These are phyloP conservation scores for Megalops cyprinoides DNA, from an alignment of 2,797 vertebrate genomes.

Conservation along the genomic window DNA sequence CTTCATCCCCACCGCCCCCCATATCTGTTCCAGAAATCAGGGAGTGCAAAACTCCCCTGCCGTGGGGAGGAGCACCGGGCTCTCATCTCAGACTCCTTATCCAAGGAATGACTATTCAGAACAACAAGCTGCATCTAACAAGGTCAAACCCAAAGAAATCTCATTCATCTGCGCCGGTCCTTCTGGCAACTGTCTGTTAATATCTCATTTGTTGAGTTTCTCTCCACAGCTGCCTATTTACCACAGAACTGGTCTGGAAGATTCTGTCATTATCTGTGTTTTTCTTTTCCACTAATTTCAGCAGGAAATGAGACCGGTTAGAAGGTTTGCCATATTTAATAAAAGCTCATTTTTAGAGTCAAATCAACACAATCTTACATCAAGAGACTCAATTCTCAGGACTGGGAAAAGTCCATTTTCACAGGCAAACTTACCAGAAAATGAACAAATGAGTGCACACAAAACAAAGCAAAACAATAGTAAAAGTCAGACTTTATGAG, in stretches of 20 bases:
- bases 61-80: background rate
- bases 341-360: too few species aligned
- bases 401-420: too few species aligned
- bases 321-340: too few species aligned
- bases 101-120: background rate
- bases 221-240: background rate
- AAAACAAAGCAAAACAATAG: background rate
- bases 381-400: too few species aligned
- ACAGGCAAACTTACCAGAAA: too few species aligned
- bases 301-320: too few species aligned
- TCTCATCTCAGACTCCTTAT: conserved; percentile 6
- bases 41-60: background rate
- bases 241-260: background rate
- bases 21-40: background rate
- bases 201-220: background rate
- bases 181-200: background rate
- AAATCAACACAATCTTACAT: too few species aligned
- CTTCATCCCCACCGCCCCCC: too few species aligned
- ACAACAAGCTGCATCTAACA: conserved; percentile 25
- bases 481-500: background rate
- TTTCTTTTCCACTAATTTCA: too few species aligned
- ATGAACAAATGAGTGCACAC: background rate
- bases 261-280: background rate
- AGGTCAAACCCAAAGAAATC: conserved; percentile 6
- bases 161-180: background rate